Evolutionary conservation across 2,888 invertebrate species (phyloP), one percentile per base, ranked within the genome.

Genomic region (Polymixis flavicincta): DNA sequence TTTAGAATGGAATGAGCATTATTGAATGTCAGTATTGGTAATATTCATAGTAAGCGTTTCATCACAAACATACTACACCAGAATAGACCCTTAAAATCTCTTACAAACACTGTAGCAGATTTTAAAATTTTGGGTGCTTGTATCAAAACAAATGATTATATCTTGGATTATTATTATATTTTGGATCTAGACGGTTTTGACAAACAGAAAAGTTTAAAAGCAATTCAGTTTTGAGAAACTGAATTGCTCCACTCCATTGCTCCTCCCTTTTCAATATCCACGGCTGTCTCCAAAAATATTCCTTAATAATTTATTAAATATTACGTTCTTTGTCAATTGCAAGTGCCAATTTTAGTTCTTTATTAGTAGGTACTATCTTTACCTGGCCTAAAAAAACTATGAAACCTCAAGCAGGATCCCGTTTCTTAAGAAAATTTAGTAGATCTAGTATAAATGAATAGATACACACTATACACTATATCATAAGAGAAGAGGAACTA

Each of bases 401-500:
- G 4, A 8, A 48, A 28, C 9, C 4, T 13, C 1, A 60, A 45
- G 1, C 61, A 54, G 25, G 9, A 32, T 45, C 1, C 9, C 14
- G 9, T 54, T 37, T 54, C 2, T 2, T 11, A 37, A 25, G 61
- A 50, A n/a, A 9, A 50, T 22, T 0, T 8, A 5, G 37, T 37
- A 37, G 37, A 37, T 37, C 37, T 5, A 37, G 37, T 37, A 37
- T 37, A 5, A 6, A 37, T 37, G 37, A 37, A 37, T 37, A 37
- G 37, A 5, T 37, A 57, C 19, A 13, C 13, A 22, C 13, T 14
- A 14, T 17, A 45, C 9, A 37, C 25, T 19, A 3, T n/a, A 54
- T 59, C 67, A 37, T 68, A 80, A 60, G 28, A 67, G 67, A 80
- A 71, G 67, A 80, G 67, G 67, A 64, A 78, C 59, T 55, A 54